Evolutionary conservation across 1,140 invertebrate genomes (phyloP).

Genomic region (Philopotamus ludificatus): DNA sequence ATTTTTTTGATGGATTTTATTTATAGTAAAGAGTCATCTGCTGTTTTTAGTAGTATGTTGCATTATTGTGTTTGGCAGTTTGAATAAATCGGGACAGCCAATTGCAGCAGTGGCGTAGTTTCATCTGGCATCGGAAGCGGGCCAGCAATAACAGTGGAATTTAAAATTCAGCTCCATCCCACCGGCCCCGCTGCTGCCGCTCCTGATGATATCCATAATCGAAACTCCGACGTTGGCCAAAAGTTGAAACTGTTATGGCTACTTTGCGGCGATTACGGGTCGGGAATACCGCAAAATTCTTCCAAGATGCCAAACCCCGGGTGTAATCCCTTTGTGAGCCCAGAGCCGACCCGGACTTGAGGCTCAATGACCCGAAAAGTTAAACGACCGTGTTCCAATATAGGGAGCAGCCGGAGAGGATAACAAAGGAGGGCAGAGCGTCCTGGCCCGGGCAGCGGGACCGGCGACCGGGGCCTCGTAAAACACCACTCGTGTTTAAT

Average conservation of each 20-base stretch:
- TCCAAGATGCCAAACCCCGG: background rate
- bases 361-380: constrained; percentile 5
- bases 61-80: too few species aligned
- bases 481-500: background rate
- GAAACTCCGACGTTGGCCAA: constrained; percentile 2
- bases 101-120: too few species aligned
- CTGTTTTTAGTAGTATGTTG: too few species aligned
- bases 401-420: background rate
- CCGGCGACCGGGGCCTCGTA: background rate
- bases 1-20: too few species aligned
- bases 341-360: background rate
- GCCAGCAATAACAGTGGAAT: background rate
- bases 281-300: constrained; percentile 1
- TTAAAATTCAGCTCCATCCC: constrained; percentile 13
- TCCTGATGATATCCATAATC: constrained; percentile 12
- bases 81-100: too few species aligned
- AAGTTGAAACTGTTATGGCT: constrained; percentile 9
- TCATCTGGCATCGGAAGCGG: background rate
- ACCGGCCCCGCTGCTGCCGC: background rate
- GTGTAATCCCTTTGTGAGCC: background rate
- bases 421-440: background rate
- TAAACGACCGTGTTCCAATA: background rate
- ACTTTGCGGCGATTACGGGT: constrained; percentile 9
- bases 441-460: background rate
- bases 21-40: too few species aligned